Percentiles rank a stretch among this genome's conserved stretches.
Evolutionary conservation across 2,113 vertebrate species (phyloP).

Genomic region (Phrynocephalus versicolor): DNA sequence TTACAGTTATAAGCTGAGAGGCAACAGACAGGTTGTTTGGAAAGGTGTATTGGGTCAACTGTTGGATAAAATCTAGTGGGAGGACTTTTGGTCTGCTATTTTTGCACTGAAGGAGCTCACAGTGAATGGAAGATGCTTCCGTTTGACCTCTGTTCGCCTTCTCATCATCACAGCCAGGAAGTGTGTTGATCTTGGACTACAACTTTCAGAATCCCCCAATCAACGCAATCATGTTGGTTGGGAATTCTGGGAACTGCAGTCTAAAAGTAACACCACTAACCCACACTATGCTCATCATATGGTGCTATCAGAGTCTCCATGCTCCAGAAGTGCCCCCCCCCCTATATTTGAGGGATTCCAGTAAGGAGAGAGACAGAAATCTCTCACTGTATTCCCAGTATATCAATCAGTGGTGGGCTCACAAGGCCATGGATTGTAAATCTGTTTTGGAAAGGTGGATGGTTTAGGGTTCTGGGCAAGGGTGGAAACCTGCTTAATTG

Average conservation of each 20-base stretch:
- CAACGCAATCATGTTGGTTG: no score
- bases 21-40: not conserved
- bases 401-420: not conserved
- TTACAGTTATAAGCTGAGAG: not conserved
- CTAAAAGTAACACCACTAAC: no score
- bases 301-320: not conserved
- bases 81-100: not conserved
- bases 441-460: not conserved
- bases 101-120: not conserved
- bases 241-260: no score
- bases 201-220: no score
- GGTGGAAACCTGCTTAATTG: no score
- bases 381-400: not conserved
- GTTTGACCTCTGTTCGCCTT: not conserved
- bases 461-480: not conserved
- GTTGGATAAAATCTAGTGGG: not conserved
- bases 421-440: not conserved
- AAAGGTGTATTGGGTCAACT: not conserved
- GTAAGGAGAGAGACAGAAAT: not conserved
- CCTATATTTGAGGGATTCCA: no score
- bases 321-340: not conserved
- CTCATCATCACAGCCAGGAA: no score
- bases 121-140: not conserved
- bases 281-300: not conserved
- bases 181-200: no score